Conservation (phyloP, 2,113 vertebrate species). For the Anarrhichthys ocellatus region DNA sequence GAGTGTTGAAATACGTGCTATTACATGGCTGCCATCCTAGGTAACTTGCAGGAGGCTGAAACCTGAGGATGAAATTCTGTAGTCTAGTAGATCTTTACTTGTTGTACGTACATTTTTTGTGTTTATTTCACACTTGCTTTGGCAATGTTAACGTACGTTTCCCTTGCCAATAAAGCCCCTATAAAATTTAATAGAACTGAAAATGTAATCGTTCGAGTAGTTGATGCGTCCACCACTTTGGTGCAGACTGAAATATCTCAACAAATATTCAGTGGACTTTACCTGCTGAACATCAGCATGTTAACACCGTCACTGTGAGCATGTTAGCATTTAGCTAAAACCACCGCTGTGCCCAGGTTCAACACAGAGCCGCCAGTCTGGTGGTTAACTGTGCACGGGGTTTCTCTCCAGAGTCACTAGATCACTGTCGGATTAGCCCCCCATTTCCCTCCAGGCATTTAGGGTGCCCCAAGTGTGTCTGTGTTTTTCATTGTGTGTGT, state of each 20-base stretch:
- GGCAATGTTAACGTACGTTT: neutral
- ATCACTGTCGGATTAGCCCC: slow-evolving; percentile 80
- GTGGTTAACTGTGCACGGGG: slow-evolving; percentile 21
- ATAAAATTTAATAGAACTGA: neutral
- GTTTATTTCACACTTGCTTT: neutral
- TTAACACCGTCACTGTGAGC: neutral
- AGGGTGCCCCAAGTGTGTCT: slow-evolving; percentile 68
- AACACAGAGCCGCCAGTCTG: neutral
- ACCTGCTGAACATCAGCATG: neutral
- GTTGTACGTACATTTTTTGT: no score
- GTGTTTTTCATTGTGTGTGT: slow-evolving; percentile 35
- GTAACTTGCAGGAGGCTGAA: neutral
- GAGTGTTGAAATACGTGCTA: slow-evolving; percentile 29
- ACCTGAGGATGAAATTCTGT: neutral
- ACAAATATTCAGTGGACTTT: neutral
- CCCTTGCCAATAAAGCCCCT: neutral
- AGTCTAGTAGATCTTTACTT: neutral
- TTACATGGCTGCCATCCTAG: slow-evolving; percentile 4
- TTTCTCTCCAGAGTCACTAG: slow-evolving; percentile 76
- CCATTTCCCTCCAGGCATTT: slow-evolving; percentile 73
- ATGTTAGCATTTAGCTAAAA: neutral
- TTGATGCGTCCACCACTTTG: neutral
- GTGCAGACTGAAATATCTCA: no score
- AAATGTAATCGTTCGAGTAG: neutral
- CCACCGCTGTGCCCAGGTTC: no score